phyloP scores from a whole-genome alignment of 2,888 invertebrate genomes.

The Andrena fulva region DNA sequence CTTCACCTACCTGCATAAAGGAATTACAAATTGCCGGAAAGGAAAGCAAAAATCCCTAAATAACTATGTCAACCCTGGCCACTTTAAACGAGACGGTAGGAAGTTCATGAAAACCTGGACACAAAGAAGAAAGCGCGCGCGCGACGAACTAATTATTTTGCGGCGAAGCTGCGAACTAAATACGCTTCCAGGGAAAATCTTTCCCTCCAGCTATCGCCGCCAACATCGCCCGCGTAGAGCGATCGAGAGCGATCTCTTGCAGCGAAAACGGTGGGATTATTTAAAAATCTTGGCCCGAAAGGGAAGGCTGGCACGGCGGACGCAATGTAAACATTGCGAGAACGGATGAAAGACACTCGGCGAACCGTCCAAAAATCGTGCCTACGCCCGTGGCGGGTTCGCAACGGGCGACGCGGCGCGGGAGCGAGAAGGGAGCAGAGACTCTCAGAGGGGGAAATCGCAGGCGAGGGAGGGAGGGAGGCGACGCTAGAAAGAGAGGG shows the following conservation, averaged over 20 bases:
- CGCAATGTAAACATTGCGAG: conserved; percentile 17
- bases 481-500: conserved; percentile 44
- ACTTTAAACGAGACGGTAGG: too few relatives aligned
- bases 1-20: too few relatives aligned
- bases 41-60: too few relatives aligned
- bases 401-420: conserved; percentile 56
- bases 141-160: too few relatives aligned
- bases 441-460: conserved; percentile 28
- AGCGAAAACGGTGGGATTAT: background rate
- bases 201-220: too few relatives aligned
- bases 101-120: too few relatives aligned
- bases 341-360: conserved; percentile 2
- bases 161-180: background rate
- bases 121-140: too few relatives aligned
- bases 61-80: too few relatives aligned
- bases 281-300: background rate
- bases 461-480: conserved; percentile 57
- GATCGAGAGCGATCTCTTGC: background rate
- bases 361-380: conserved; percentile 31
- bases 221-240: too few relatives aligned
- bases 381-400: conserved; percentile 60
- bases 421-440: conserved; percentile 27
- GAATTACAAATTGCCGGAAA: too few relatives aligned
- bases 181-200: background rate
- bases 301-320: background rate